phyloP scores from a whole-genome alignment of 2,888 invertebrate species.

The Chrysolina haemoptera region DNA sequence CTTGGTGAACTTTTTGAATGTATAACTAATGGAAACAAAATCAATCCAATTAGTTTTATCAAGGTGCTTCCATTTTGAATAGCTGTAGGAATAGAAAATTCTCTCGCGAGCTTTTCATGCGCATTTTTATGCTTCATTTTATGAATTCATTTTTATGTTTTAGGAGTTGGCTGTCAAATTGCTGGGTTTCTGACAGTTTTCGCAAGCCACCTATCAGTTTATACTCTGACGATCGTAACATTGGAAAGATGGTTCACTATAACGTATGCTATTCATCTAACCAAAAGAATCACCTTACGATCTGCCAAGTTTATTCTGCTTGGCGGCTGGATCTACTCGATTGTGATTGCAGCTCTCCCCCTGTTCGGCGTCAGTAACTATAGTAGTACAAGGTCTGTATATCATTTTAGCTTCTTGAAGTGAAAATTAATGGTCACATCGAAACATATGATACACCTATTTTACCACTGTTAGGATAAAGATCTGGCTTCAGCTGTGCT shows the following conservation, averaged over 20 bases:
- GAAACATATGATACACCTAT: no score
- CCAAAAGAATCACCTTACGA: conserved; percentile 82
- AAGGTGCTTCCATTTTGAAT: no score
- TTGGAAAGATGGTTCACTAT: conserved; percentile 90
- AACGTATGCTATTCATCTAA: conserved; percentile 86
- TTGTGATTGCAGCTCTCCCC: conserved; percentile 84
- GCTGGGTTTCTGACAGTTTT: conserved; percentile 93
- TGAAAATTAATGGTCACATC: background rate
- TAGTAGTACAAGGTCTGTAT: conserved; percentile 81
- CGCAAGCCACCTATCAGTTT: conserved; percentile 89
- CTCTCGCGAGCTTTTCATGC: no score
- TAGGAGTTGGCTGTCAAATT: conserved; percentile 84
- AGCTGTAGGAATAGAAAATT: no score
- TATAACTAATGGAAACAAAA: no score
- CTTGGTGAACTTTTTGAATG: no score
- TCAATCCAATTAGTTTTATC: no score
- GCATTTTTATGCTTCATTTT: background rate
- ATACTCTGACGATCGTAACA: conserved; percentile 89
- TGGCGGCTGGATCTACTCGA: conserved; percentile 84
- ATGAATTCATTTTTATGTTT: conserved; percentile 34
- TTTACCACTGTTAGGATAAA: no score
- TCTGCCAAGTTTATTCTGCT: conserved; percentile 84
- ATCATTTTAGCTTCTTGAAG: background rate
- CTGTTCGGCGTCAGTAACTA: conserved; percentile 89
- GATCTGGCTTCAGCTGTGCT: no score